A percentile compares a stretch with the other conserved stretches of the same genome.
Conservation (phyloP, 1,140 invertebrate species). For the Odontomachus brunneus region DNA sequence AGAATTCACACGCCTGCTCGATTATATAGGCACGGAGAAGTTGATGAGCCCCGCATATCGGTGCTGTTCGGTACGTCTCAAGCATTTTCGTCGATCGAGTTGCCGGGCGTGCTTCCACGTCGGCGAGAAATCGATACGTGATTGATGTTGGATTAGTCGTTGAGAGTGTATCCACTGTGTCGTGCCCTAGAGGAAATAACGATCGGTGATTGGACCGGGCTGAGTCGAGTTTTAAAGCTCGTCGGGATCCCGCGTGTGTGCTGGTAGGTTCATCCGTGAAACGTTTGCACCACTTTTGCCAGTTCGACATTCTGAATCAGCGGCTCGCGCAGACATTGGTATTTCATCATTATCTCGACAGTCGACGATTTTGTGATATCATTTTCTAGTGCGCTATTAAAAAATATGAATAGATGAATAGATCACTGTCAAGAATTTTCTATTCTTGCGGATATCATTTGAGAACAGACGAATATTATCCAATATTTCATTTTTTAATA, state of each 20-base stretch:
- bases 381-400: conserved; percentile 35
- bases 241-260: conserved; percentile 7
- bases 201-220: conserved; percentile 48
- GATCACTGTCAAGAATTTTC: no score
- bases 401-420: no score
- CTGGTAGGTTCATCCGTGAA: conserved; percentile 57
- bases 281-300: conserved; percentile 44
- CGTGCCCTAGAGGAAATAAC: conserved; percentile 38
- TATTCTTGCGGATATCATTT: no score
- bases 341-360: conserved; percentile 22
- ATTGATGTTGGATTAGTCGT: conserved; percentile 69
- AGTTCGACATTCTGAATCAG: conserved; percentile 44
- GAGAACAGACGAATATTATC: no score
- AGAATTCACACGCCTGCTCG: neutral
- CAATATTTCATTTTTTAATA: no score
- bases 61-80: conserved; percentile 44
- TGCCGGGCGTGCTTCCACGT: conserved; percentile 48
- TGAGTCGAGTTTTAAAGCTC: conserved; percentile 53
- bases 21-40: conserved; percentile 10
- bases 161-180: conserved; percentile 57
- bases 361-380: conserved; percentile 25
- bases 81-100: conserved; percentile 55
- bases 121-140: conserved; percentile 57
- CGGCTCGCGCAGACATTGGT: conserved; percentile 42
- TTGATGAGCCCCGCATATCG: conserved; percentile 42